Evolutionary conservation across 2,797 vertebrate species (phyloP), one percentile per base, ranked within the genome.

Genomic region (Enteromius viviparus): DNA sequence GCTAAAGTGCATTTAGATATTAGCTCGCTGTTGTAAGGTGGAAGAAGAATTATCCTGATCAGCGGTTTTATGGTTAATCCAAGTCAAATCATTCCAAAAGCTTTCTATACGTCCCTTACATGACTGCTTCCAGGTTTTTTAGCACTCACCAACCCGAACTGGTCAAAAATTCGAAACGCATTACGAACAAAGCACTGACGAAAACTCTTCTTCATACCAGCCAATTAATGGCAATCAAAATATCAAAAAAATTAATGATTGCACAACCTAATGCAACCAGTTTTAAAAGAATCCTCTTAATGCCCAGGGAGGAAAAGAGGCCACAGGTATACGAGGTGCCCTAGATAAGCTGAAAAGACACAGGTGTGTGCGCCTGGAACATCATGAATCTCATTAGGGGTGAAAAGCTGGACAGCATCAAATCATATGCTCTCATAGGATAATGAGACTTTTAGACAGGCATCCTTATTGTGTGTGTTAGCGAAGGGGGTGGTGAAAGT

Each of bases 81-180:
- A 83, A 65, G 55, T 84, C 65, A 65, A 42, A 34, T 55, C 26
- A 74, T n/a, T 81, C 12, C 69, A 21, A 23, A 68, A 49, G 47
- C 45, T 26, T 11, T 64, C 14, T 72, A 17, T 42, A 34, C 29
- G 51, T 82, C 77, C 19, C 19, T 17, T 23, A 76, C 42, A 65
- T 23, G 17, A 6, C 14, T 42, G 12, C 42, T 70, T 70, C 60
- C 62, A 64, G 6, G 14, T 32, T 17, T 64, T 29, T 72, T 47
- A 71, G 49, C 40, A 71, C 65, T 82, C 65, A n/a, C n/a, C 9
- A 40, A n/a, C 34, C 29, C 0, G 1, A 77, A 62, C 19, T 21
- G 29, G 62, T 32, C 29, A 45, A 21, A 21, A 37, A 3, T 21
- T 40, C 37, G 10, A 68, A 68, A 68, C 4, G 17, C 21, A 68